phyloP scores from a whole-genome alignment of 2,113 vertebrate species.

The Antechinus stuartii region DNA sequence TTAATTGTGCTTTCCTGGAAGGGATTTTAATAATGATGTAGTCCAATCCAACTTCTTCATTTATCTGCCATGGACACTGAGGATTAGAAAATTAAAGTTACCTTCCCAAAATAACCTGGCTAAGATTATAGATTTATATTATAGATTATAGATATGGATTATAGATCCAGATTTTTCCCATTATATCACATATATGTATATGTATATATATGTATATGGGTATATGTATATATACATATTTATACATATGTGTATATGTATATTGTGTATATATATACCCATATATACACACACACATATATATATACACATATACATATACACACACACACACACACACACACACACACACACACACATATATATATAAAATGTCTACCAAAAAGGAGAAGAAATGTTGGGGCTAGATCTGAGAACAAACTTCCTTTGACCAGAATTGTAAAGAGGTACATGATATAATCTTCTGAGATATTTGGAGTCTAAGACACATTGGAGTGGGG shows the following conservation, averaged over 20 bases:
- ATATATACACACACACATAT: too few relatives aligned
- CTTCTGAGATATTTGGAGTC: neutral
- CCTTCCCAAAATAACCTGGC: neutral
- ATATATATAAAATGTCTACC: neutral
- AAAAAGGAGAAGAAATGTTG: neutral
- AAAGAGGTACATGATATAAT: neutral
- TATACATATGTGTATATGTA: too few relatives aligned
- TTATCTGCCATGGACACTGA: neutral
- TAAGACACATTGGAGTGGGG: neutral
- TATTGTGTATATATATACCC: too few relatives aligned
- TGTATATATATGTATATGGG: too few relatives aligned
- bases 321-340: too few relatives aligned
- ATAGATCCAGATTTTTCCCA: neutral
- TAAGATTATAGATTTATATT: neutral
- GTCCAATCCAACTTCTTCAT: neutral
- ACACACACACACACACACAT: too few relatives aligned
- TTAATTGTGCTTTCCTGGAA: neutral
- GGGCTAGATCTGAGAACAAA: neutral
- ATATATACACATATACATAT: too few relatives aligned
- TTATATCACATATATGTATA: neutral
- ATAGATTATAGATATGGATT: neutral
- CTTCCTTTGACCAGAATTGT: neutral
- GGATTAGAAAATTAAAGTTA: neutral
- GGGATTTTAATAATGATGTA: neutral
- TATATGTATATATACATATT: too few relatives aligned